A percentile compares a stretch with the other conserved stretches of the same genome.
These are phyloP conservation scores for Setophaga petechia DNA, from an alignment of 2,113 vertebrate genomes.

Conservation along the genomic window DNA sequence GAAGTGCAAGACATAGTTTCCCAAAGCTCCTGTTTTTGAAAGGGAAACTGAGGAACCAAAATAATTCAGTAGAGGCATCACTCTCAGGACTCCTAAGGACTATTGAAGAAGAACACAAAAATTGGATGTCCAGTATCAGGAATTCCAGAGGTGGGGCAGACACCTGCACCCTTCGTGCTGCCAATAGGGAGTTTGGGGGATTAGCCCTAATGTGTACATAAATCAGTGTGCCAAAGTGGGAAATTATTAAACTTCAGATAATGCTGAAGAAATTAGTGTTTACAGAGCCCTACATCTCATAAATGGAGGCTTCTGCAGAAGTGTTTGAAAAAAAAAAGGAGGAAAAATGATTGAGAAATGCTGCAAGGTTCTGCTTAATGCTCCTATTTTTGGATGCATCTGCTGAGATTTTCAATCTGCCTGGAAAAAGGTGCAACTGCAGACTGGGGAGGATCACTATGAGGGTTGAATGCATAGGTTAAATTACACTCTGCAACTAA, in stretches of 20 bases:
- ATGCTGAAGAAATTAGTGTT: background rate
- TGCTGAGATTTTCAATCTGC: background rate
- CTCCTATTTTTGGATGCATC: background rate
- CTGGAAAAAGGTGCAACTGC: background rate
- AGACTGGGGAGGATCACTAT: background rate
- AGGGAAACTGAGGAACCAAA: background rate
- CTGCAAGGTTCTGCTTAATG: background rate
- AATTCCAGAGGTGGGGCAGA: background rate
- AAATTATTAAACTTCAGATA: background rate
- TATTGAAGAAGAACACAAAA: background rate
- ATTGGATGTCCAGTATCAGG: fast-evolving
- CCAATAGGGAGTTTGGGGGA: background rate
- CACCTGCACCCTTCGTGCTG: background rate
- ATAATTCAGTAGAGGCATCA: background rate
- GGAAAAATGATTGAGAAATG: background rate
- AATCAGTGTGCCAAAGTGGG: background rate
- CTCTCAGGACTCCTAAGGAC: background rate
- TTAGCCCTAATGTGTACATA: background rate
- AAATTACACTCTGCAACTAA: conserved; percentile 49
- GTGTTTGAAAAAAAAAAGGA: background rate
- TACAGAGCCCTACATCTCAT: background rate
- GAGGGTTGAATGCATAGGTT: conserved; percentile 26
- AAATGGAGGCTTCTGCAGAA: background rate
- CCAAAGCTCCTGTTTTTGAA: background rate
- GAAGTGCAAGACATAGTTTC: background rate